A percentile compares a stretch with the other conserved stretches of the same genome.
phyloP scores from a whole-genome alignment of 1,140 invertebrate genomes.

The Agraylea sexmaculata region DNA sequence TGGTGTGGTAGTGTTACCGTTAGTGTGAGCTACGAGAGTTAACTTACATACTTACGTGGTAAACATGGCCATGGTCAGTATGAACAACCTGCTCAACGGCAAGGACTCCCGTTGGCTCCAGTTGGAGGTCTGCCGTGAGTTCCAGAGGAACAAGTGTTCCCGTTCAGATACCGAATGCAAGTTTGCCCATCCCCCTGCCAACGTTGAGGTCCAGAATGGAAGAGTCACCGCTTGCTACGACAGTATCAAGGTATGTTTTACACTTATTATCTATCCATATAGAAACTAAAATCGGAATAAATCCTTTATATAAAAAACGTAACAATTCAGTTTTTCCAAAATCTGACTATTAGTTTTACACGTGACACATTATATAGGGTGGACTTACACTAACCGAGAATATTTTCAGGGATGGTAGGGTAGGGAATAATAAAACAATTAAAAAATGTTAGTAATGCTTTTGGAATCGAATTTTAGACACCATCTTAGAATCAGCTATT shows the following conservation, averaged over 20 bases:
- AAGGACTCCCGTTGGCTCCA: slow-evolving; percentile 99
- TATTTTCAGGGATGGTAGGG: too few species aligned
- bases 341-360: too few species aligned
- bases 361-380: too few species aligned
- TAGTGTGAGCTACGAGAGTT: slow-evolving; percentile 25
- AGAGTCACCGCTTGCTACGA: slow-evolving; percentile 99
- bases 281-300: too few species aligned
- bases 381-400: too few species aligned
- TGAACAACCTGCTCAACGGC: slow-evolving; percentile 91
- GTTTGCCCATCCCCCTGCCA: slow-evolving; percentile 97
- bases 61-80: slow-evolving; percentile 88
- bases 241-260: slow-evolving; percentile 92
- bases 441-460: too few species aligned
- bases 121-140: slow-evolving; percentile 98
- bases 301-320: too few species aligned
- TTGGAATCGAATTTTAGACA: too few species aligned
- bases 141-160: slow-evolving; percentile 98
- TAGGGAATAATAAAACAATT: too few species aligned
- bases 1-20: slow-evolving; percentile 32
- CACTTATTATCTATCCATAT: not conserved
- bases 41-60: slow-evolving; percentile 26
- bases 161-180: slow-evolving; percentile 98
- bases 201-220: slow-evolving; percentile 99
- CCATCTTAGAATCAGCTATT: too few species aligned
- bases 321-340: too few species aligned